Conservation (phyloP, 2,113 vertebrate genomes). For the cattle (Bos taurus) region DNA sequence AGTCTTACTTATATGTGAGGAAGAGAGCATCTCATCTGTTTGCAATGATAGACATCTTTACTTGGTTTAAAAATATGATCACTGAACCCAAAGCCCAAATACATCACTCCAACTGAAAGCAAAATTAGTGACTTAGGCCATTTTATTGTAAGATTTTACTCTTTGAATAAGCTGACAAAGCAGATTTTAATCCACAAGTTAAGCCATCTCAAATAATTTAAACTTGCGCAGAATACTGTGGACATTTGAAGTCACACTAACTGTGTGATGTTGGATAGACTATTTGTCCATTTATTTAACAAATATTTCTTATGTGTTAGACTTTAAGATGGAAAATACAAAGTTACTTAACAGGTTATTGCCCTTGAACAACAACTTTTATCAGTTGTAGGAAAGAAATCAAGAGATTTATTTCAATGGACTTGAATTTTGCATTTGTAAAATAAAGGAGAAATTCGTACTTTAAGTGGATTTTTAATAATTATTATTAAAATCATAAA, state of each 20-base stretch:
- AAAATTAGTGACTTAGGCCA: not conserved
- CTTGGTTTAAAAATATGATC: constrained; percentile 19
- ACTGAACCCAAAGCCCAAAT: constrained; percentile 6
- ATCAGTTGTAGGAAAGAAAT: not conserved
- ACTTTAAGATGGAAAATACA: not conserved
- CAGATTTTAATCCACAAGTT: not conserved
- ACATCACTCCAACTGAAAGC: not conserved
- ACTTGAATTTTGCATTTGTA: not conserved
- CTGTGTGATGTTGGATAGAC: not conserved
- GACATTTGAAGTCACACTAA: not conserved
- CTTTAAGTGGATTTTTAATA: constrained; percentile 3
- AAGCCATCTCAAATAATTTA: not conserved
- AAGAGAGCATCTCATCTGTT: not conserved
- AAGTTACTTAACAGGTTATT: not conserved
- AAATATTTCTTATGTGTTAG: not conserved
- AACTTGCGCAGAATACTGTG: not conserved
- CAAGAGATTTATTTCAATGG: not conserved
- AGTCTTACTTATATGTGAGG: not conserved
- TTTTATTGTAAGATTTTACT: constrained; percentile 11
- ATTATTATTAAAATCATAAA: not conserved
- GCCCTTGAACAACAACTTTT: not conserved
- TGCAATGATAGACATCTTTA: not conserved
- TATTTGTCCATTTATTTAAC: not conserved
- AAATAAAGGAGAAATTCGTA: constrained; percentile 18
- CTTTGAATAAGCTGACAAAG: not conserved